Percentiles rank a stretch among this genome's conserved stretches.
phyloP scores from a whole-genome alignment of 2,113 vertebrate genomes.

The Puma concolor region DNA sequence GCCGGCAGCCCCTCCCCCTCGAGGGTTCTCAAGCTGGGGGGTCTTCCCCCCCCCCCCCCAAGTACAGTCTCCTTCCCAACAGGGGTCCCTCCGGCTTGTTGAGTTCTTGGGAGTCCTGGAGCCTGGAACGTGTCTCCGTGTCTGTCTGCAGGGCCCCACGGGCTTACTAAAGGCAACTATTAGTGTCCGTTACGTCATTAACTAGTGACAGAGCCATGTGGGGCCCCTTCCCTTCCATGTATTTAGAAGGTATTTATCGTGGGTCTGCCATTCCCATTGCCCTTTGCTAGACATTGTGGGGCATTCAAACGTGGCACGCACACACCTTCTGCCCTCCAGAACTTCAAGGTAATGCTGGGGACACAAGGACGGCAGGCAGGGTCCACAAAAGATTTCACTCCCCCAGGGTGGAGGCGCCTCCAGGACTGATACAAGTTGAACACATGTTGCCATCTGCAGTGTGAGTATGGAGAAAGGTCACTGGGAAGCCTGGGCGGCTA shows the following conservation, averaged over 20 bases:
- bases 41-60: neutral
- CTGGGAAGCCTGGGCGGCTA: too few relatives aligned
- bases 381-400: neutral
- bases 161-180: neutral
- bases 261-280: neutral
- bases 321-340: neutral
- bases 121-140: neutral
- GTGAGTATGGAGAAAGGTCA: neutral
- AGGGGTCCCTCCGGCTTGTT: neutral
- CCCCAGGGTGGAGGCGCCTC: neutral
- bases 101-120: neutral
- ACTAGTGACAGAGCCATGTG: neutral
- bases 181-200: neutral
- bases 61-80: neutral
- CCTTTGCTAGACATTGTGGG: neutral
- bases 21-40: neutral
- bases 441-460: neutral
- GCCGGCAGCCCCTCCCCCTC: neutral
- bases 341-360: neutral
- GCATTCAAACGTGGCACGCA: neutral
- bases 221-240: neutral
- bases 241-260: neutral
- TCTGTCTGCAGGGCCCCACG: neutral
- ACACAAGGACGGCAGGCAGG: neutral
- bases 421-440: neutral